These are phyloP conservation scores for Cyclina sinensis DNA, from an alignment of 1,140 invertebrate genomes.

Conservation along the genomic window DNA sequence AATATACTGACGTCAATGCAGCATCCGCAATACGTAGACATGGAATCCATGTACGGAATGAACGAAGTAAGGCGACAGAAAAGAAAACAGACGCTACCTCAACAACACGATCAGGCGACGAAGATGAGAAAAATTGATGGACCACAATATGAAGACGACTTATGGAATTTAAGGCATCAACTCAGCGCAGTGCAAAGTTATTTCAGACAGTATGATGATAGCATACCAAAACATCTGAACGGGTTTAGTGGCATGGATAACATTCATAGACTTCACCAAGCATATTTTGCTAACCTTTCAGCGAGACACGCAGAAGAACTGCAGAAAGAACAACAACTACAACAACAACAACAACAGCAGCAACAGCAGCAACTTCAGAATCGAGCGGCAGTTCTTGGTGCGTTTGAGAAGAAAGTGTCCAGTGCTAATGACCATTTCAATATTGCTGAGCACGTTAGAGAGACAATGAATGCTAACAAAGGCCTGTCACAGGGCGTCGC, in stretches of 20 bases:
- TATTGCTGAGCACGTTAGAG: conserved; percentile 64
- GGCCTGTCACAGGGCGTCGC: conserved; percentile 61
- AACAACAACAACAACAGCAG: conserved; percentile 2
- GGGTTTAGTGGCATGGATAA: conserved; percentile 65
- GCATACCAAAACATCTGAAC: conserved; percentile 82
- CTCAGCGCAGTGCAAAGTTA: conserved; percentile 96
- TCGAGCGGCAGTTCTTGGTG: conserved; percentile 37
- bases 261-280: conserved; percentile 63
- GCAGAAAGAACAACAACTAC: conserved; percentile 35
- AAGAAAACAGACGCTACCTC: conserved; percentile 98
- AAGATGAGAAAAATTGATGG: conserved; percentile 89
- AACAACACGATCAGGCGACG: conserved; percentile 86
- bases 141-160: conserved; percentile 92
- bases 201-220: conserved; percentile 93
- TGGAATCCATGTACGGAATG: conserved; percentile 63
- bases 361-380: conserved; percentile 35
- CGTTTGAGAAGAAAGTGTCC: conserved; percentile 60
- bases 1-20: conserved; percentile 97
- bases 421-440: conserved; percentile 59
- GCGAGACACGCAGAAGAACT: conserved; percentile 58
- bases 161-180: conserved; percentile 95
- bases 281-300: conserved; percentile 63
- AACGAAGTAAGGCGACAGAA: conserved; percentile 94
- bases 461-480: conserved; percentile 58
- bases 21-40: conserved; percentile 90